Evolutionary conservation across 2,888 invertebrate species (phyloP).

Genomic region (Agapetus fuscipes): DNA sequence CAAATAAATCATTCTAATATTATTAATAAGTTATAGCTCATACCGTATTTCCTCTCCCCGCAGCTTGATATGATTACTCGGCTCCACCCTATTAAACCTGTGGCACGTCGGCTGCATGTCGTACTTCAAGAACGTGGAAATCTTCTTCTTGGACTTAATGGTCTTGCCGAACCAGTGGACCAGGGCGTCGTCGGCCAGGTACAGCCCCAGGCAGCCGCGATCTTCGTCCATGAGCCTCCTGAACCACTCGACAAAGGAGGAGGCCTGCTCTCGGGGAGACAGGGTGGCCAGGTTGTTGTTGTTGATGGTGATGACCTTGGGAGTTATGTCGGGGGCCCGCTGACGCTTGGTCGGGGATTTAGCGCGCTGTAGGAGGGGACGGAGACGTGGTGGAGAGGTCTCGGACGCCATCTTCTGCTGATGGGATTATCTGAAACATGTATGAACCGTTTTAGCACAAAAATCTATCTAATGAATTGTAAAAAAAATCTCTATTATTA

Average conservation of each 20-base stretch:
- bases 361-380: background rate
- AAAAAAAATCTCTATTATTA: no score
- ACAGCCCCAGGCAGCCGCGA: conserved; percentile 37
- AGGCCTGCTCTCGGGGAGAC: conserved; percentile 25
- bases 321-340: background rate
- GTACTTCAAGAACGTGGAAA: conserved; percentile 45
- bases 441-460: no score
- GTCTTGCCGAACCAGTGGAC: conserved; percentile 58
- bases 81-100: conserved; percentile 38
- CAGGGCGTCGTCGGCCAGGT: conserved; percentile 42
- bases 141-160: conserved; percentile 48
- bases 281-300: conserved; percentile 6
- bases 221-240: conserved; percentile 43
- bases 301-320: background rate
- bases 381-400: background rate
- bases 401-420: background rate
- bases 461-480: no score
- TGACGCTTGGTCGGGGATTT: background rate
- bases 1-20: no score
- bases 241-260: conserved; percentile 39
- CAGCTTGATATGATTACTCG: conserved; percentile 32
- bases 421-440: no score
- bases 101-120: conserved; percentile 44
- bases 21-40: no score
- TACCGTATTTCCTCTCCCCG: no score